Evolutionary conservation across 2,888 invertebrate genomes (phyloP), one percentile per base, ranked within the genome.

Genomic region (Diplolepis rosae): DNA sequence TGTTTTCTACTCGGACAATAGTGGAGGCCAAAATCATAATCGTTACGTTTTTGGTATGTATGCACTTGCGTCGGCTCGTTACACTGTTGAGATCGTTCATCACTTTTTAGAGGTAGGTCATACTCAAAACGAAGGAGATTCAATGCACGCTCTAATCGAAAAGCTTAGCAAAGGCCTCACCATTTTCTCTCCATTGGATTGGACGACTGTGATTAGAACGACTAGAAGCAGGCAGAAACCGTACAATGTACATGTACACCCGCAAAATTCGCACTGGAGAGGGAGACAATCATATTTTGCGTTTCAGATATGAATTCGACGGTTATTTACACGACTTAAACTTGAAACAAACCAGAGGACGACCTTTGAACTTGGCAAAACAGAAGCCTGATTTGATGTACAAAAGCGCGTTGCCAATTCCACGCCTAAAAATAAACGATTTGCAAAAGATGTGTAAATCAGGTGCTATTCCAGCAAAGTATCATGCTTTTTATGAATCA

Each of bases 1-100:
- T 68, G 52, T 75, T 42, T 84, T 84, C 68, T 84, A 78, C 75
- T 83, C 81, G 15, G 82, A 83, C 71, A 83, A 81, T 65, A 80
- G 79, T 45, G 69, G 72, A 9, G 81, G 83, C 11, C 81, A 83
- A 75, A 83, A 82, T 73, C 54, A 78, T 35, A 84, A 82, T 67
- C 71, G 80, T 11, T 77, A 75, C 42, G 73, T 82, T n/a, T 83
- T 79, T 73, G 75, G 73, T 22, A 72, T 80, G 73, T 82, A 79
- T 72, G 69, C 77, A 32, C 75, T 76, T 45, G 74, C 77, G 28
- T 65, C 78, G 11, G 71, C 69, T 30, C 75, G 77, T 28, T 77
- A 73, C 65, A 71, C 77, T 42, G 76, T 83, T n/a, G 70, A 71
- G 24, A 80, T 83, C 52, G 71, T 66, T n/a, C 82, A 83, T 71